Base-by-base conservation (phyloP, 37 sponge, comb jelly and placozoan species). In the Ephydatia muelleri region DNA sequence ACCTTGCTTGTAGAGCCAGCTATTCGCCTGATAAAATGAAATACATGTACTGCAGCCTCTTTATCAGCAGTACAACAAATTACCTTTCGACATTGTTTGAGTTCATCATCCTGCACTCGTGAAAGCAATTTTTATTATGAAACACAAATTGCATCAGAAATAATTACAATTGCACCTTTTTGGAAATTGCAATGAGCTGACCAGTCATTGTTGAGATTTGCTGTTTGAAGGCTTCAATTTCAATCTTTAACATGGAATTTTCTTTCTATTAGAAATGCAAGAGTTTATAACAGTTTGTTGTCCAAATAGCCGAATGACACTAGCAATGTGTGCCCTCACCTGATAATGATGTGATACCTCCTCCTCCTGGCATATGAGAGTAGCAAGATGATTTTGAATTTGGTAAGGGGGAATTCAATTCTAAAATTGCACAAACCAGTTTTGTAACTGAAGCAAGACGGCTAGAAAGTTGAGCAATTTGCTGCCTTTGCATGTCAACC, bases 1-100 rank as follows among this genome's bases (percentile, higher is more conserved):
- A 12, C 95, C 95, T 81, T 86, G 73, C 81, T 94, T 94, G 34
- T 38, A 86, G 78, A 94, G 68, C 89, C 92, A 94, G 2, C 95
- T 92, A 57, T 78, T 72, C 23, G 88, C 65, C 86, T 90, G 49
- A 2, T 6, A 66, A 29, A 25, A 8, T 66, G 5, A 31, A 27
- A 8, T 43, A 43, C 47, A 43, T 8, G 8, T 4, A 43, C 4
- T 8, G 8, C 47, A 43, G 6, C 47, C 4, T 43, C 47, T 11
- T 8, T 8, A 43, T 43, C n/a, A 43, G 47, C 47, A 43, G 47
- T 43, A 57, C 16, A 57, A 21, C 57, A 57, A 13, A 14, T 57
- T 13, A 57, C 57, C 6, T 57, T 4, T 16, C 57, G 57, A 11
- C 19, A 57, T 1, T 16, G 19, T 19, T 57, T 57, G 57, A 57